A percentile compares a stretch with the other conserved stretches of the same genome.
phyloP scores from a whole-genome alignment of 2,888 invertebrate genomes.

The Cheilosia impressa region DNA sequence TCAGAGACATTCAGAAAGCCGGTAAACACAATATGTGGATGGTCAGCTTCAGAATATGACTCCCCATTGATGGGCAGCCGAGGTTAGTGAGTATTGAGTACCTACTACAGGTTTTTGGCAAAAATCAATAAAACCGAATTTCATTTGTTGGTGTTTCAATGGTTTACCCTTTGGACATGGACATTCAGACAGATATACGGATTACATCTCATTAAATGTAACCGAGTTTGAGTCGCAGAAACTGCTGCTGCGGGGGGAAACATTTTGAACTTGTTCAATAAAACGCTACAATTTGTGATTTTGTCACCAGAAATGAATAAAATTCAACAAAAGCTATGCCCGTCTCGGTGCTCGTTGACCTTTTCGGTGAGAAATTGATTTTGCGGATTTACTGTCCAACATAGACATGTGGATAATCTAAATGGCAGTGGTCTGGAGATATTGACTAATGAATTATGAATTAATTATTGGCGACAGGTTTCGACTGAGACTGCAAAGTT shows the following conservation, averaged over 20 bases:
- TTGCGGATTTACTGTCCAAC: neutral
- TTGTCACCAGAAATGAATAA: constrained; percentile 4
- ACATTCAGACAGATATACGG: neutral
- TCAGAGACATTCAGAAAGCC: neutral
- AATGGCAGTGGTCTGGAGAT: neutral
- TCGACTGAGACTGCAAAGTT: neutral
- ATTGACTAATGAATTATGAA: neutral
- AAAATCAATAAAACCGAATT: constrained; percentile 16
- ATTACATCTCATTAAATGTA: constrained; percentile 15
- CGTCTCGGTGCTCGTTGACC: neutral
- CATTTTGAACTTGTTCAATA: neutral
- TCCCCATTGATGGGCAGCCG: neutral
- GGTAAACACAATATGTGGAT: constrained; percentile 2
- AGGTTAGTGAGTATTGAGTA: neutral
- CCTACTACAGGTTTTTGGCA: constrained; percentile 10
- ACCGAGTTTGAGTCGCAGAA: neutral
- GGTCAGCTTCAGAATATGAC: neutral
- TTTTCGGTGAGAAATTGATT: constrained; percentile 6
- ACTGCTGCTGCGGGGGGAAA: neutral
- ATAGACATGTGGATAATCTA: neutral
- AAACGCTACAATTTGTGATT: constrained; percentile 5
- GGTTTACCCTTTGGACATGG: neutral
- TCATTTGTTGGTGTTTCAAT: constrained; percentile 1
- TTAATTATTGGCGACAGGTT: neutral
- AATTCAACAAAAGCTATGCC: neutral